Evolutionary conservation across 1,140 invertebrate species (phyloP).

Genomic region (Temnothorax curvispinosus): DNA sequence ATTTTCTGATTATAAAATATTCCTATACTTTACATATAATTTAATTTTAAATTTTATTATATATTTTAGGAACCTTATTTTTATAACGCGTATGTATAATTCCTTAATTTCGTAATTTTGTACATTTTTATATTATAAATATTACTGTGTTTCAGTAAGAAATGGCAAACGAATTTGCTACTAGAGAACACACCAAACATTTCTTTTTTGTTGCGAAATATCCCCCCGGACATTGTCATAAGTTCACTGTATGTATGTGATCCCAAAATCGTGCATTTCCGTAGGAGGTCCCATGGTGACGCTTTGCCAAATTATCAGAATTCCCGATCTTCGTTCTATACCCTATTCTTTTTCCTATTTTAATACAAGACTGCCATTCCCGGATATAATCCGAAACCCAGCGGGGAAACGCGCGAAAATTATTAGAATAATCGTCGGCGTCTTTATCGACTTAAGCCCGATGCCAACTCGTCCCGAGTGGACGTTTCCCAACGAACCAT

Average conservation of each 20-base stretch:
- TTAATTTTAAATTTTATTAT: not conserved
- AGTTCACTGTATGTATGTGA: not conserved
- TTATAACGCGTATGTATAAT: not conserved
- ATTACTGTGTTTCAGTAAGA: constrained; percentile 1
- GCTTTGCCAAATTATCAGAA: constrained; percentile 56
- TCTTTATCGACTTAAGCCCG: constrained; percentile 71
- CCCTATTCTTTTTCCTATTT: constrained; percentile 20
- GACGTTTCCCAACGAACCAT: constrained; percentile 61
- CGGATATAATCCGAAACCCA: constrained; percentile 22
- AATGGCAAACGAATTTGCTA: not conserved
- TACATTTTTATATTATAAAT: not conserved
- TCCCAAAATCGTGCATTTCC: constrained; percentile 4
- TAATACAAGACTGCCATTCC: constrained; percentile 22
- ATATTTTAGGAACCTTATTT: not conserved
- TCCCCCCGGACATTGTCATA: not conserved
- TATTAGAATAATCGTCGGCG: constrained; percentile 71
- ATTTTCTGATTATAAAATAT: not conserved
- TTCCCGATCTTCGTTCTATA: not conserved
- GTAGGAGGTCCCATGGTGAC: not conserved
- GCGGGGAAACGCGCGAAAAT: constrained; percentile 59
- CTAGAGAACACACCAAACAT: not conserved
- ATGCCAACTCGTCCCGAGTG: constrained; percentile 65
- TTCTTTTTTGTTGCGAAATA: constrained; percentile 2
- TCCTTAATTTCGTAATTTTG: not conserved
- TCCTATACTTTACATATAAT: no score